These are phyloP conservation scores for Pagetopsis macropterus DNA, from an alignment of 2,797 vertebrate species.

Conservation along the genomic window DNA sequence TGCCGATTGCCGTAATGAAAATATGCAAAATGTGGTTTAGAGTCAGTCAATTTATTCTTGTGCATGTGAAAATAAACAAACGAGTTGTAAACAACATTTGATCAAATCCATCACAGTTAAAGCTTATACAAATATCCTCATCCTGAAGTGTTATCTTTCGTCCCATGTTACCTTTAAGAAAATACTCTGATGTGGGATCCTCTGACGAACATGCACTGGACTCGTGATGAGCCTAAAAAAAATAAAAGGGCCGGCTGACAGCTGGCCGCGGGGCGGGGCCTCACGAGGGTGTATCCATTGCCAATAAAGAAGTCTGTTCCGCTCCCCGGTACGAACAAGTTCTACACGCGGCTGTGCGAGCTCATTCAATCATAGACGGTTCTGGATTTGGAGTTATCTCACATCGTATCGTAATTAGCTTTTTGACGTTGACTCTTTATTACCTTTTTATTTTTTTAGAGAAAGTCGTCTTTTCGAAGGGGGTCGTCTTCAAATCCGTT, in stretches of 20 bases:
- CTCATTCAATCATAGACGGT: constrained; percentile 59
- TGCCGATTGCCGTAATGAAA: too few species aligned
- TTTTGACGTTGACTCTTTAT: neutral
- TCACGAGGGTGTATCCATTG: constrained; percentile 21
- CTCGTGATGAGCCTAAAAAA: constrained; percentile 14
- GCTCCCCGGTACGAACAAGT: constrained; percentile 50
- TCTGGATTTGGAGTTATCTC: constrained; percentile 12
- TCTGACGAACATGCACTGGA: neutral
- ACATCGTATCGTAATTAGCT: neutral
- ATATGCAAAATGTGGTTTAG: too few species aligned
- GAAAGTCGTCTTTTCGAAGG: neutral
- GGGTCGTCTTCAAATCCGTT: constrained; percentile 12
- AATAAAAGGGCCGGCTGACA: constrained; percentile 1
- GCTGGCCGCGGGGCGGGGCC: constrained; percentile 35
- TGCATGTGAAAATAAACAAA: too few species aligned
- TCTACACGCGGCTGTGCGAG: constrained; percentile 24
- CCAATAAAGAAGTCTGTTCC: constrained; percentile 51
- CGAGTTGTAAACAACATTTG: too few species aligned
- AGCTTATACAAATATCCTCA: too few species aligned
- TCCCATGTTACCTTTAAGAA: neutral
- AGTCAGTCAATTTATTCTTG: too few species aligned
- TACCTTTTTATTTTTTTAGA: neutral
- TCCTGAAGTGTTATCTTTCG: too few species aligned
- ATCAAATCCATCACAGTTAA: too few species aligned
- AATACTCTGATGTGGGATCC: neutral